phyloP scores from a whole-genome alignment of 2,888 invertebrate genomes.

The Phytoseiulus persimilis region DNA sequence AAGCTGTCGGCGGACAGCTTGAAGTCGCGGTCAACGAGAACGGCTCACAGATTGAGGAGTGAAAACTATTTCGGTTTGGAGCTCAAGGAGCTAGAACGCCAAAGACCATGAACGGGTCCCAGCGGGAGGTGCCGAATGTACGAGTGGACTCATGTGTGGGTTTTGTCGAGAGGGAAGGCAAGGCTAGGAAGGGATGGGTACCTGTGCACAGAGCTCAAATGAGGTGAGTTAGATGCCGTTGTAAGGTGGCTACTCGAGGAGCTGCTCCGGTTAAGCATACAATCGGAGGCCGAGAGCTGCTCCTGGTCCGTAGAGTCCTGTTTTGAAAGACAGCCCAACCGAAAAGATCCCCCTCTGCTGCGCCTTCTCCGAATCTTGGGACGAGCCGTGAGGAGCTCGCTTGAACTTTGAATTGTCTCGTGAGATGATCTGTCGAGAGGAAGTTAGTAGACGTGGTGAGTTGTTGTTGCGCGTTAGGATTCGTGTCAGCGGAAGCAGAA shows the following conservation, averaged over 20 bases:
- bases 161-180: not conserved
- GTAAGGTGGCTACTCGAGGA: constrained; percentile 34
- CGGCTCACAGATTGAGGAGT: too few species aligned
- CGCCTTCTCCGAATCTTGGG: constrained; percentile 29
- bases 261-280: constrained; percentile 30
- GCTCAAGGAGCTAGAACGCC: too few species aligned
- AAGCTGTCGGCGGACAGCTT: too few species aligned
- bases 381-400: constrained; percentile 34
- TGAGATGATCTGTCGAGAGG: constrained; percentile 27
- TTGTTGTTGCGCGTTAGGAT: not conserved
- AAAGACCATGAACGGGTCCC: too few species aligned
- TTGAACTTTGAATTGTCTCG: constrained; percentile 37
- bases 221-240: constrained; percentile 36
- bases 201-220: constrained; percentile 28
- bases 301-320: constrained; percentile 39
- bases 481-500: not conserved
- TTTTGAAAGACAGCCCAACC: constrained; percentile 37
- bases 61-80: too few species aligned
- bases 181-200: not conserved
- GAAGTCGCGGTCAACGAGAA: too few species aligned
- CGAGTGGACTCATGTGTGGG: too few species aligned
- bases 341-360: constrained; percentile 39
- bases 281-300: constrained; percentile 31
- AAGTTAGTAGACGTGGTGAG: not conserved
- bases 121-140: too few species aligned